Percentiles rank a stretch among this genome's conserved stretches.
phyloP scores from a whole-genome alignment of 1,140 invertebrate species.

The Daktulosphaira vitifoliae region DNA sequence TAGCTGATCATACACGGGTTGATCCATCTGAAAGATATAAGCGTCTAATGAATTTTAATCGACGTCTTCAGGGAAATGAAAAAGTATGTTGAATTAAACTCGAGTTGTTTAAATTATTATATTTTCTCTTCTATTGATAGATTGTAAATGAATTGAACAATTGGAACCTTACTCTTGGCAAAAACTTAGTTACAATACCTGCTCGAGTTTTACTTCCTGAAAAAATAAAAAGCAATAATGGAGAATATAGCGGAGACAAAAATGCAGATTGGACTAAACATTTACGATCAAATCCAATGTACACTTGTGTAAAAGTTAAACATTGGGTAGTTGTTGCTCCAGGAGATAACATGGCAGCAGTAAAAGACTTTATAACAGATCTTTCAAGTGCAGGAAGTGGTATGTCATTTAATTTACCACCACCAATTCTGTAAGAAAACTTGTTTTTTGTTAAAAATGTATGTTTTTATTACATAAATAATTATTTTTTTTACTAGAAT shows the following conservation, averaged over 20 bases:
- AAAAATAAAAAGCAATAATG: constrained; percentile 50
- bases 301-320: not conserved
- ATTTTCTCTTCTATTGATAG: not conserved
- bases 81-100: not conserved
- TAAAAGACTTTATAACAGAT: not conserved
- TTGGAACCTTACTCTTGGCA: constrained; percentile 70
- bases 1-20: constrained; percentile 56
- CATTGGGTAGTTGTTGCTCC: constrained; percentile 26
- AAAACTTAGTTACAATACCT: constrained; percentile 50
- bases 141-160: not conserved
- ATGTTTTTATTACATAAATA: not conserved
- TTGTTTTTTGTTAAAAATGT: not conserved
- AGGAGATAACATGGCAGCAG: not conserved
- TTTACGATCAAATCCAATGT: not conserved
- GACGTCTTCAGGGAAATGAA: constrained; percentile 38
- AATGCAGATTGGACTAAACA: constrained; percentile 57
- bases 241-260: constrained; percentile 41
- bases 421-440: constrained; percentile 22
- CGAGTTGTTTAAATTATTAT: not conserved
- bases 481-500: constrained; percentile 25
- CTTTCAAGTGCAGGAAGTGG: not conserved
- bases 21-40: constrained; percentile 51
- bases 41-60: constrained; percentile 54
- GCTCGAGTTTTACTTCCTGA: constrained; percentile 60
- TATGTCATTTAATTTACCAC: constrained; percentile 10